A percentile compares a stretch with the other conserved stretches of the same genome.
Evolutionary conservation across 2,888 invertebrate genomes (phyloP).

Genomic region (Ametastegia equiseti): DNA sequence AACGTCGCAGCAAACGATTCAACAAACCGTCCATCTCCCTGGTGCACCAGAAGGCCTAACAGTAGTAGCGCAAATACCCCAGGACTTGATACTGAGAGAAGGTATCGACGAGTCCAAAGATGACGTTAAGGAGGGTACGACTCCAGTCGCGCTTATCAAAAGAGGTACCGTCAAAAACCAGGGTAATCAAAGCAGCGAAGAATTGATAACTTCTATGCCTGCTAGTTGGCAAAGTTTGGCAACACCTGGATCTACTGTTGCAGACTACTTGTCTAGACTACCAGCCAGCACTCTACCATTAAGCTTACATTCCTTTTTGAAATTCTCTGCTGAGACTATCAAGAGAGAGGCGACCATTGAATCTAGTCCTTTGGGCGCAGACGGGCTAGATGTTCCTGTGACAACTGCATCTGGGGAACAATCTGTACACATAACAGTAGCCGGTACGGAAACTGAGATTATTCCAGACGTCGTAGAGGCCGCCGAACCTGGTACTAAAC

Average conservation of each 20-base stretch:
- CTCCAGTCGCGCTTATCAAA: conserved; percentile 77
- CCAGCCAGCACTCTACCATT: conserved; percentile 78
- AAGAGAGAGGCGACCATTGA: conserved; percentile 77
- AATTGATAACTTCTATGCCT: conserved; percentile 76
- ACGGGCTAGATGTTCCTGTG: conserved; percentile 71
- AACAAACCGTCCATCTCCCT: conserved; percentile 74
- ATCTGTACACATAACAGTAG: conserved; percentile 77
- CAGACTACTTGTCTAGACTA: conserved; percentile 78
- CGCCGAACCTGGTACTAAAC: conserved; percentile 71
- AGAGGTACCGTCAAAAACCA: conserved; percentile 75
- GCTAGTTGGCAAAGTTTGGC: conserved; percentile 78
- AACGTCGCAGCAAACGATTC: conserved; percentile 73
- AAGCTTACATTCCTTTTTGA: conserved; percentile 81
- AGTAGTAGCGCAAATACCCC: conserved; percentile 83
- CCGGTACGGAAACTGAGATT: conserved; percentile 76
- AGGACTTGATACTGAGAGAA: conserved; percentile 82
- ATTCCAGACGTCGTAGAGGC: conserved; percentile 75
- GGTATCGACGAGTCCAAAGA: conserved; percentile 75
- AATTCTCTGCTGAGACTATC: conserved; percentile 80
- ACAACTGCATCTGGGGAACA: conserved; percentile 73
- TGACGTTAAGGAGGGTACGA: conserved; percentile 74
- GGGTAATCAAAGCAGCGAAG: conserved; percentile 70
- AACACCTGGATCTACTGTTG: conserved; percentile 76
- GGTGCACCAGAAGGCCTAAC: conserved; percentile 82
- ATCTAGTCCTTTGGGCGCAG: conserved; percentile 74